These are phyloP conservation scores for Drosophila antonietae DNA, from an alignment of 2,888 invertebrate species.

Conservation along the genomic window DNA sequence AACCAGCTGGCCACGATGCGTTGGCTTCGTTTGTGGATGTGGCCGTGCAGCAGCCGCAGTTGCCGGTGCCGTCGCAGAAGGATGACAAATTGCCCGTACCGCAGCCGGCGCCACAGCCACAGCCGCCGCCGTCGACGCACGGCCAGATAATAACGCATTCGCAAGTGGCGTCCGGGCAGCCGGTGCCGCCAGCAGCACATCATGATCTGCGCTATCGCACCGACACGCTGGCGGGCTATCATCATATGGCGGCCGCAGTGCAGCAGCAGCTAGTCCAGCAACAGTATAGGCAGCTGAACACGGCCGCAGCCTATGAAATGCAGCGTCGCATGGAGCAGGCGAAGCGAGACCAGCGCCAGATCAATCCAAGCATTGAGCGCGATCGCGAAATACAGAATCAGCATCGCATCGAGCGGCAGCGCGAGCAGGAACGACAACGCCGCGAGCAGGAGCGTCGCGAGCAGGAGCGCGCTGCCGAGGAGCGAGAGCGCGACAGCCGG, in stretches of 20 bases:
- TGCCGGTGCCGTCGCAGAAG: slow-evolving; percentile 92
- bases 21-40: slow-evolving; percentile 95
- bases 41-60: slow-evolving; percentile 94
- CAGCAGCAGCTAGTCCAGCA: slow-evolving; percentile 73
- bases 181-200: slow-evolving; percentile 75
- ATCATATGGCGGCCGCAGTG: slow-evolving; percentile 73
- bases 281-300: slow-evolving; percentile 71
- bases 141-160: slow-evolving; percentile 41
- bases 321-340: slow-evolving; percentile 76
- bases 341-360: slow-evolving; percentile 77
- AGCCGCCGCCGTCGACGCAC: slow-evolving; percentile 44
- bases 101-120: slow-evolving; percentile 48
- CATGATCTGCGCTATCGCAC: slow-evolving; percentile 84
- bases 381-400: slow-evolving; percentile 83
- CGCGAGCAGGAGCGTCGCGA: slow-evolving; percentile 76
- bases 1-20: slow-evolving; percentile 90
- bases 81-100: slow-evolving; percentile 81
- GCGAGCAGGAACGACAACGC: slow-evolving; percentile 81
- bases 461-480: slow-evolving; percentile 76
- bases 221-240: slow-evolving; percentile 85
- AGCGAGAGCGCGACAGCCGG: slow-evolving; percentile 79
- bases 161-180: slow-evolving; percentile 40
- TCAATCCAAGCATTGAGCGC: slow-evolving; percentile 74
- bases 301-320: slow-evolving; percentile 73
- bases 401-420: slow-evolving; percentile 75